Base-by-base conservation (phyloP, 2,797 vertebrate species). In the Pteronotus mesoamericanus region DNA sequence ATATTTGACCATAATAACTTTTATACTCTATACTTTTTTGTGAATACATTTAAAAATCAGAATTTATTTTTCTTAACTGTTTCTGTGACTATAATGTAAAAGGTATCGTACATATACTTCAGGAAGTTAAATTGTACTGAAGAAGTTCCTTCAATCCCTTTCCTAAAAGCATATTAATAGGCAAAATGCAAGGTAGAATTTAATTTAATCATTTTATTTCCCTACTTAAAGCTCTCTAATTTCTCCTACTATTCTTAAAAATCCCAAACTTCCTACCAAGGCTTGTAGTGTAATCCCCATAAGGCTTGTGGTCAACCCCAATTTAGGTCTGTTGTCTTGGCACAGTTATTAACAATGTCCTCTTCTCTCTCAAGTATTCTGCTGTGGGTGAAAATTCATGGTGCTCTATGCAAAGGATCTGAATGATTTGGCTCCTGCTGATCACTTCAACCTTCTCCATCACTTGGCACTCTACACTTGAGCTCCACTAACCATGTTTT, bases 1-100 rank as follows among this genome's bases (percentile, higher is more conserved):
- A 79, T 86, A 86, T 91, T 51, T 79, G 48, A 80, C 21, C 95
- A 83, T 34, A 85, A 95, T 93, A 3, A 91, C 1, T 29, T 69
- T 94, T 59, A 92, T 32, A 46, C 2, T 91, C 93, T 74, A 86
- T 46, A 78, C 9, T 42, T 69, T 46, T 39, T 37, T 53, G 75
- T 59, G 22, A 91, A 24, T 44, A 3, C 6, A 90, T 80, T 57
- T 66, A 55, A 85, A 66, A 64, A 18, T 53, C 6, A 69, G 42
- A 12, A 12, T 34, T 44, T 46, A 37, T 39, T 89, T 80, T 29
- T 2, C 59, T 22, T 57, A 22, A 39, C 21, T 16, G 59, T 18
- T 79, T 15, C 24, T 21, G 39, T 79, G 15, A 46, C 19, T 51
- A 22, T 5, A 66, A 68, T 18, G 87, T 80, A 74, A 37, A 94